phyloP scores from a whole-genome alignment of 2,888 invertebrate genomes.

The Carterocephalus palaemon region DNA sequence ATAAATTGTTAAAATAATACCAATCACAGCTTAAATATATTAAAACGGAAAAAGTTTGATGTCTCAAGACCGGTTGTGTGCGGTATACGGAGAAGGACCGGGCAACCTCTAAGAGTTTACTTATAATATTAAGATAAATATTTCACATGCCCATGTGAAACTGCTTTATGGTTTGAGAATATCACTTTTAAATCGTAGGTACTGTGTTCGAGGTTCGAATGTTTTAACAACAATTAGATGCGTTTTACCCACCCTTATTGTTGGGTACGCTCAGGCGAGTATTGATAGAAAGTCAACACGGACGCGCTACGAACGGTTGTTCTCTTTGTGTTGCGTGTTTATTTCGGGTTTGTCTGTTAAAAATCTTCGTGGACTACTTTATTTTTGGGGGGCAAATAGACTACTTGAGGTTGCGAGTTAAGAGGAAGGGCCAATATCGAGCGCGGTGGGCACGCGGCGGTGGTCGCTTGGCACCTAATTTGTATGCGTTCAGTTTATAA shows the following conservation, averaged over 20 bases:
- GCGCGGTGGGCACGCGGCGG: conserved; percentile 31
- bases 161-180: conserved; percentile 76
- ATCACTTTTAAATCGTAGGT: conserved; percentile 76
- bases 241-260: conserved; percentile 70
- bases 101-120: conserved; percentile 66
- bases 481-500: conserved; percentile 34
- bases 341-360: conserved; percentile 69
- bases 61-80: conserved; percentile 45
- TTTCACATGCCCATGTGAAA: conserved; percentile 76
- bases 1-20: no score
- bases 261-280: conserved; percentile 50
- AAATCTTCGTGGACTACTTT: conserved; percentile 68
- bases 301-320: conserved; percentile 37
- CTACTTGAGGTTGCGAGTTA: conserved; percentile 50
- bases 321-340: conserved; percentile 50
- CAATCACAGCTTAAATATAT: no score
- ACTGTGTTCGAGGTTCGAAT: conserved; percentile 59
- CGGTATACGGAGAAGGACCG: conserved; percentile 37
- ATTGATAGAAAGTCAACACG: conserved; percentile 61
- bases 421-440: conserved; percentile 55
- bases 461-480: conserved; percentile 41
- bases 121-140: conserved; percentile 79
- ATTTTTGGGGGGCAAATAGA: conserved; percentile 58
- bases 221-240: conserved; percentile 77
- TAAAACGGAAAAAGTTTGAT: conserved; percentile 27